A percentile compares a stretch with the other conserved stretches of the same genome.
phyloP scores from a whole-genome alignment of 2,113 vertebrate species.

The Delphinapterus leucas region DNA sequence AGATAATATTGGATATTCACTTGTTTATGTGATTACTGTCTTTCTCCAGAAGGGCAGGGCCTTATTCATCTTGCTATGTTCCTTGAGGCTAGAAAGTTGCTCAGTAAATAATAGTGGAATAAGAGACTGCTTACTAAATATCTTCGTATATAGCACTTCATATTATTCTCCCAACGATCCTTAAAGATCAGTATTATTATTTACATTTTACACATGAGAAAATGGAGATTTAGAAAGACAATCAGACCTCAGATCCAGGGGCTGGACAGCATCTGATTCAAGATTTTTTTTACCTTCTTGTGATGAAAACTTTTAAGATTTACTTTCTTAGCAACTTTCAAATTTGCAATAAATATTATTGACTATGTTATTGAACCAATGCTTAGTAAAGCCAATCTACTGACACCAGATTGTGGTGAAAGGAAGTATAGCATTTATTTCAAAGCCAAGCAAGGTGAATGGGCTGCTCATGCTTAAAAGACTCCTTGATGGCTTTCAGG shows the following conservation, averaged over 20 bases:
- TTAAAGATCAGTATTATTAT: fast-evolving
- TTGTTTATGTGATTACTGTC: neutral
- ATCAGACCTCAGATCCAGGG: neutral
- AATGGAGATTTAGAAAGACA: no score
- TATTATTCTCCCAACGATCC: neutral
- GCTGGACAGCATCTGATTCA: neutral
- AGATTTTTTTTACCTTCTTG: neutral
- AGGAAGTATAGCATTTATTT: neutral
- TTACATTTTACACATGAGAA: neutral
- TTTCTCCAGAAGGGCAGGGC: neutral
- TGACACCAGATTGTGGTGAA: neutral
- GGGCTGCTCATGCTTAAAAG: neutral
- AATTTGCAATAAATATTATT: neutral
- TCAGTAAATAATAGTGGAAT: neutral
- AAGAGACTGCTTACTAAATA: neutral
- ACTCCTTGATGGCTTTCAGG: neutral
- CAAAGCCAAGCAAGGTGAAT: neutral
- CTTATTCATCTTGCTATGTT: neutral
- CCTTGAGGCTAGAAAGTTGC: neutral
- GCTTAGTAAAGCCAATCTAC: neutral
- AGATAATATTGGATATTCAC: no score
- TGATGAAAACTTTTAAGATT: neutral
- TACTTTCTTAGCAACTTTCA: neutral
- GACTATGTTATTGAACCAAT: neutral
- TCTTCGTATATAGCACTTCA: neutral